phyloP scores from a whole-genome alignment of 1,140 invertebrate genomes.

The Planococcus citri region DNA sequence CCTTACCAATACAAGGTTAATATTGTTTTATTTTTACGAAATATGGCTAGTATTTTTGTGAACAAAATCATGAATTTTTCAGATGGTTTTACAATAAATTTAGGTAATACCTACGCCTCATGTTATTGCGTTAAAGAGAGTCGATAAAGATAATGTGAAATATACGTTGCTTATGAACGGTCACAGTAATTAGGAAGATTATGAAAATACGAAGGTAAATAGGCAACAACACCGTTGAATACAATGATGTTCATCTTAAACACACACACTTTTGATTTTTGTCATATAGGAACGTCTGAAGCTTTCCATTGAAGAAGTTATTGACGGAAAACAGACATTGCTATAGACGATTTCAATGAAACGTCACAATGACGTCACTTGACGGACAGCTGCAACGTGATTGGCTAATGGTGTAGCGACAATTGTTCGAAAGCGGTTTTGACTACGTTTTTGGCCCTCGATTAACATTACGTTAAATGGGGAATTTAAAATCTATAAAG shows the following conservation, averaged over 20 bases:
- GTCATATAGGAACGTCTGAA: neutral
- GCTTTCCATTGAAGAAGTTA: neutral
- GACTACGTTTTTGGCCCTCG: no score
- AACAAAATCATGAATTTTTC: neutral
- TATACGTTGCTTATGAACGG: neutral
- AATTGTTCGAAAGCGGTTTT: no score
- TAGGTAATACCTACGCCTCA: neutral
- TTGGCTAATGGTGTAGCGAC: no score
- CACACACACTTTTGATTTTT: neutral
- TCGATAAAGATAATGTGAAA: neutral
- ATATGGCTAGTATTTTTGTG: no score
- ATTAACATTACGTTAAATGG: no score
- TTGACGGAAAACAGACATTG: neutral
- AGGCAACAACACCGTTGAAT: no score
- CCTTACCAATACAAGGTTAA: neutral
- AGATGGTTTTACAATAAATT: neutral
- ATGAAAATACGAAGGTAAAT: slow-evolving; percentile 4
- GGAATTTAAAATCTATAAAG: no score
- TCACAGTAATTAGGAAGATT: neutral
- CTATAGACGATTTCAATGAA: neutral
- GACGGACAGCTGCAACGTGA: no score
- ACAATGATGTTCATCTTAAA: neutral
- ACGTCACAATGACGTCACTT: no score
- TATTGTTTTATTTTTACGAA: neutral
- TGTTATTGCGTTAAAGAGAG: neutral